Conservation (phyloP, 2,113 vertebrate genomes). For the Antechinus stuartii region DNA sequence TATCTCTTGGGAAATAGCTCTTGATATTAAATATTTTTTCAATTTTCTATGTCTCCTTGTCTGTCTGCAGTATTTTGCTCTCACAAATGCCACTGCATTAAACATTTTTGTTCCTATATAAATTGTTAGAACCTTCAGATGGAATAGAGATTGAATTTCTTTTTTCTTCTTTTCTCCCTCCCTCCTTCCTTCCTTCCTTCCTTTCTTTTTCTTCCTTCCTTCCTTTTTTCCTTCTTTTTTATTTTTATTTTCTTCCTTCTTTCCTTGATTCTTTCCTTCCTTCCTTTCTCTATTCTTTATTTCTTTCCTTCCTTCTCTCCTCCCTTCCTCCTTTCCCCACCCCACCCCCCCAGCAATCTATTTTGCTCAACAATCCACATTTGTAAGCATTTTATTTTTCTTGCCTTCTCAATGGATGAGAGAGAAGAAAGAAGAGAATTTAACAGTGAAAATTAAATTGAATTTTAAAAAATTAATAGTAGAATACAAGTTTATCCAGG, state of each 20-base stretch:
- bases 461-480: not conserved
- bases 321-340: no score
- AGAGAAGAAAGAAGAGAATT: not conserved
- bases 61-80: not conserved
- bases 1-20: not conserved
- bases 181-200: no score
- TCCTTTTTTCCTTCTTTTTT: no score
- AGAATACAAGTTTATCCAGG: not conserved
- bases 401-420: not conserved
- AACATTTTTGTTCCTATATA: not conserved
- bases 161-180: no score
- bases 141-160: not conserved
- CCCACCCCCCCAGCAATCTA: not conserved
- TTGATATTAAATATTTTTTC: not conserved
- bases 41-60: not conserved
- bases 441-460: not conserved
- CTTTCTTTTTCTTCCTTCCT: no score
- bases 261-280: no score
- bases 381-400: not conserved
- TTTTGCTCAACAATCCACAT: not conserved
- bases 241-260: no score
- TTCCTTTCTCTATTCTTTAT: no score
- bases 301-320: no score
- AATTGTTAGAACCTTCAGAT: not conserved
- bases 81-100: not conserved